A percentile compares a stretch with the other conserved stretches of the same genome.
These are phyloP conservation scores for Isichthys henryi DNA, from an alignment of 2,113 vertebrate species.

Conservation along the genomic window DNA sequence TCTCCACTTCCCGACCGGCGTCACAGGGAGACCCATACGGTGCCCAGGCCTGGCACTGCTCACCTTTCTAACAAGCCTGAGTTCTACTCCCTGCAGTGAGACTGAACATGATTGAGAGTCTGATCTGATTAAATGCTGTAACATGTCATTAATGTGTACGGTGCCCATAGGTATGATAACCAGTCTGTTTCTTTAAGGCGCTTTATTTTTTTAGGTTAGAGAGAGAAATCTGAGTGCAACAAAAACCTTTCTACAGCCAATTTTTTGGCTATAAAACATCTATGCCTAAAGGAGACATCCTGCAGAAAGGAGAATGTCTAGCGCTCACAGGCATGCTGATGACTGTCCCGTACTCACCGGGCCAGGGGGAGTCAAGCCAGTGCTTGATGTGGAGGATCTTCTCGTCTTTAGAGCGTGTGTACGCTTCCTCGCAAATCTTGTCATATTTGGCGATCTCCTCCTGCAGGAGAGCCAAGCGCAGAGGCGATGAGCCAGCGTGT, in stretches of 20 bases:
- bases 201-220: not conserved
- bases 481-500: not conserved
- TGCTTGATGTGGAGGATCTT: slow-evolving; percentile 98
- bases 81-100: not conserved
- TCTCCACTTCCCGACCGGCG: too few species aligned
- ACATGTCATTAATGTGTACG: not conserved
- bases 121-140: not conserved
- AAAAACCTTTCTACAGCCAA: not conserved
- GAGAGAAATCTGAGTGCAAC: not conserved
- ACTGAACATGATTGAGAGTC: not conserved
- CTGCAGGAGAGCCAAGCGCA: slow-evolving; percentile 46
- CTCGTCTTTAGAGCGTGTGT: slow-evolving; percentile 86
- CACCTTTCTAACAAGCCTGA: not conserved
- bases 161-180: slow-evolving; percentile 1
- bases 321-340: not conserved
- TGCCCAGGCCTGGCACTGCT: not conserved
- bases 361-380: slow-evolving; percentile 97
- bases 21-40: not conserved
- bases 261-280: not conserved
- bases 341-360: slow-evolving; percentile 60
- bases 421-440: slow-evolving; percentile 94
- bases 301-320: not conserved
- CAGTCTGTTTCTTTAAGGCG: not conserved
- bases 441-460: slow-evolving; percentile 96
- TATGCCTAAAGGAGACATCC: not conserved